These are phyloP conservation scores for Picathartes gymnocephalus DNA, from an alignment of 2,113 vertebrate species.

Conservation along the genomic window DNA sequence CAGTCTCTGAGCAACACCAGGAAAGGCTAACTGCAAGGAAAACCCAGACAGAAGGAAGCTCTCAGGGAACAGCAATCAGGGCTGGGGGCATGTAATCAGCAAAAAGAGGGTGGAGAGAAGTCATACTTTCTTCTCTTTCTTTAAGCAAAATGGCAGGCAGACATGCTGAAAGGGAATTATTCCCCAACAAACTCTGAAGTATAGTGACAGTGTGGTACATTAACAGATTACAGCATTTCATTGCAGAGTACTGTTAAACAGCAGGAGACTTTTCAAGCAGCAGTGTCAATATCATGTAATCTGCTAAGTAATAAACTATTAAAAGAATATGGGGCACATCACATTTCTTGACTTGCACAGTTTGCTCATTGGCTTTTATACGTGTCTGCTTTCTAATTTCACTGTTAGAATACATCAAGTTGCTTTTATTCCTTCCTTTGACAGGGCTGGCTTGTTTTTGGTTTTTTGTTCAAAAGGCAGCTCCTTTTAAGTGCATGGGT, in stretches of 20 bases:
- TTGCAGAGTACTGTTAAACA: background rate
- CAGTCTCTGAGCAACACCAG: background rate
- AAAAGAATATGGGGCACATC: background rate
- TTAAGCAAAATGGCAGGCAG: background rate
- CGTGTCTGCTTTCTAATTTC: constrained; percentile 10
- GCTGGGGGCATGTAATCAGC: background rate
- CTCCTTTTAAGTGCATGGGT: background rate
- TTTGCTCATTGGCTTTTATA: constrained; percentile 11
- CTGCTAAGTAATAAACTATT: constrained; percentile 21
- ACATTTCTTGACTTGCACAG: constrained; percentile 1
- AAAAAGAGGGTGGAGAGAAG: background rate
- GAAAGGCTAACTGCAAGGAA: background rate
- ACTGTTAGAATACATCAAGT: background rate
- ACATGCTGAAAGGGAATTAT: background rate
- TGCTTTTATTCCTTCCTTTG: constrained; percentile 18
- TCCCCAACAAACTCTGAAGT: background rate
- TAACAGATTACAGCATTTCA: background rate
- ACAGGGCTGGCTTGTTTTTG: background rate
- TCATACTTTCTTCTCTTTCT: background rate
- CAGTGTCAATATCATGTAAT: constrained; percentile 14
- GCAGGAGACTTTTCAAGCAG: constrained; percentile 13
- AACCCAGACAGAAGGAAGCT: background rate
- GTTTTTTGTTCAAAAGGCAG: background rate
- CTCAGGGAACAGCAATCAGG: background rate
- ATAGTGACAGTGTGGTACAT: background rate